Percentiles rank a stretch among this genome's conserved stretches.
Evolutionary conservation across 2,888 invertebrate species (phyloP).

Genomic region (Lithophane ornitopus): DNA sequence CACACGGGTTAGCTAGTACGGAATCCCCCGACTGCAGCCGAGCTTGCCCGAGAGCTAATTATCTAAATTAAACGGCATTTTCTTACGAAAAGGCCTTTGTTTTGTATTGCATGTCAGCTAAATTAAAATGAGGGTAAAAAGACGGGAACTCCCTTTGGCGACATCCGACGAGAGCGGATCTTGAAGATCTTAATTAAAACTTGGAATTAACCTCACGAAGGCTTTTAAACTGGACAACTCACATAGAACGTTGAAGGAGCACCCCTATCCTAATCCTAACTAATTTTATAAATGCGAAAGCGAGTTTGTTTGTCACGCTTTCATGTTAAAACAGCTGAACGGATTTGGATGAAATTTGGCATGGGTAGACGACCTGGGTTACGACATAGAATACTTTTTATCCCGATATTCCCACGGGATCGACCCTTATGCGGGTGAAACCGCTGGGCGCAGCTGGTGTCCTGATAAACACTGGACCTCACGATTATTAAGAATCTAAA

Average conservation of each 20-base stretch:
- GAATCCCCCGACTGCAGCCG: constrained; percentile 6
- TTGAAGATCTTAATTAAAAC: constrained; percentile 64
- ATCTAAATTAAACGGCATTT: constrained; percentile 46
- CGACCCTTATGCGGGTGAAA: no score
- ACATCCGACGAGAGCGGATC: constrained; percentile 45
- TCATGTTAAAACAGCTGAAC: no score
- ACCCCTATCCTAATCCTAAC: background rate
- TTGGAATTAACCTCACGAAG: constrained; percentile 56
- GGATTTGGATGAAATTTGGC: no score
- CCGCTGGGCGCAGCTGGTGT: background rate
- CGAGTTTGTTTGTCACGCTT: no score
- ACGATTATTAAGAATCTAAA: constrained; percentile 19
- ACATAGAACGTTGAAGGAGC: constrained; percentile 8
- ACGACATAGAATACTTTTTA: no score
- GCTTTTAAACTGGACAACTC: constrained; percentile 27
- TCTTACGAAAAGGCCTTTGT: constrained; percentile 44
- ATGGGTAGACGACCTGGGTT: no score
- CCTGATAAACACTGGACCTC: constrained; percentile 10
- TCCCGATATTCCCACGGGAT: no score
- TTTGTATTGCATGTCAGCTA: constrained; percentile 46
- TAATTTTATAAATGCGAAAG: no score
- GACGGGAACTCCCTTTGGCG: constrained; percentile 32
- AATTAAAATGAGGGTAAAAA: constrained; percentile 57
- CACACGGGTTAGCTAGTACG: constrained; percentile 22
- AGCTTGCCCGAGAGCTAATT: constrained; percentile 17